Evolutionary conservation across 2,797 vertebrate genomes (phyloP), one percentile per base, ranked within the genome.

Genomic region (Sebastiscus albofasciatus): DNA sequence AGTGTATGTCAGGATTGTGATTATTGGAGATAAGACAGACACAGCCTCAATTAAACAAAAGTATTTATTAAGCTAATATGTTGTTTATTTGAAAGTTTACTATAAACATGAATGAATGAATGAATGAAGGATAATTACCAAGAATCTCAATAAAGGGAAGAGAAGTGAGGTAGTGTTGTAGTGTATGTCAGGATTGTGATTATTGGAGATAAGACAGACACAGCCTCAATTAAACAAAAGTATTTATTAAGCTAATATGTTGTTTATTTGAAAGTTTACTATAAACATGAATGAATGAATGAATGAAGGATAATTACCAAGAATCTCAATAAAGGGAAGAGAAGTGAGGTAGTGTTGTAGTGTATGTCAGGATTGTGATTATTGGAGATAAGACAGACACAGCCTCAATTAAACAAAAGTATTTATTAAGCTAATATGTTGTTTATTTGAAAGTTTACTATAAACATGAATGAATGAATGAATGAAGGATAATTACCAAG

Each of bases 91-190:
- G 8, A 62, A 70, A 46, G 34, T 83, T 75, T 62, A 58, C 61
- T 73, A 22, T 10, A 62, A 77, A 83, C 82, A 79, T 72, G 89
- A 91, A 90, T 91, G 89, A 88, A 89, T 74, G 89, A 80, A 87
- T 3, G 81, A 72, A 66, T 2, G 54, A 59, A 18, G 14, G 33
- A 71, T 24, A 64, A 42, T 39, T 10, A 42, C 62, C 34, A 65
- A 39, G 13, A 16, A 65, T 65, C 0, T 8, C 22, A 65, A 16
- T 22, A 65, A 16, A 39, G 36, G 36, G 36, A 5, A 36, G 36
- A 39, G 0, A 86, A 79, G 83, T 80, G 85, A 75, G 65, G 68
- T 81, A 56, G 42, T 52, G 77, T 54, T 74, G 9, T 14, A 42
- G 42, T 46, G 16, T 46, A 24, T 80, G 49, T 65, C 26, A 58